Conservation (phyloP, 2,113 vertebrate genomes). For the Prietella phreatophila region DNA sequence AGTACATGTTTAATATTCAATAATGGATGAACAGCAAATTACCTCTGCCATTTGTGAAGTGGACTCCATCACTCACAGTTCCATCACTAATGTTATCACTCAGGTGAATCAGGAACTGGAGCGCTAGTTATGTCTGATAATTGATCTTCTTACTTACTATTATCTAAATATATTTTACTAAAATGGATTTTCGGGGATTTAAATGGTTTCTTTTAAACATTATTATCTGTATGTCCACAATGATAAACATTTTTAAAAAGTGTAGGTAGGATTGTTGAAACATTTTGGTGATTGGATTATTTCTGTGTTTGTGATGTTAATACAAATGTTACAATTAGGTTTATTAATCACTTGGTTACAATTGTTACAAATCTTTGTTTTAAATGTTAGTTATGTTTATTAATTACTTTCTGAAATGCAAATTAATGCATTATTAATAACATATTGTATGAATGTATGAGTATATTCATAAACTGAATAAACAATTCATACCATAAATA, state of each 20-base stretch:
- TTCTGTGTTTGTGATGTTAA: background rate
- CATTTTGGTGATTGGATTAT: background rate
- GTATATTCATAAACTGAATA: background rate
- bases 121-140: background rate
- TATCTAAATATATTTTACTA: background rate
- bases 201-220: background rate
- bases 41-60: background rate
- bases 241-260: background rate
- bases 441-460: background rate
- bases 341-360: background rate
- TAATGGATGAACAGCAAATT: background rate
- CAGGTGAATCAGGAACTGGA: background rate
- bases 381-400: background rate
- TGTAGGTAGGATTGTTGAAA: background rate
- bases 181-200: background rate
- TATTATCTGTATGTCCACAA: background rate
- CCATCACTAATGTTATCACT: background rate
- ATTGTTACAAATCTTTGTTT: background rate
- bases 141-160: background rate
- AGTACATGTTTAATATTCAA: constrained; percentile 11
- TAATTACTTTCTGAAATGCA: background rate
- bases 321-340: background rate
- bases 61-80: background rate
- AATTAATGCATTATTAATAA: background rate
- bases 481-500: background rate